Evolutionary conservation across 2,113 vertebrate genomes (phyloP).

Genomic region (Odocoileus hemionus): DNA sequence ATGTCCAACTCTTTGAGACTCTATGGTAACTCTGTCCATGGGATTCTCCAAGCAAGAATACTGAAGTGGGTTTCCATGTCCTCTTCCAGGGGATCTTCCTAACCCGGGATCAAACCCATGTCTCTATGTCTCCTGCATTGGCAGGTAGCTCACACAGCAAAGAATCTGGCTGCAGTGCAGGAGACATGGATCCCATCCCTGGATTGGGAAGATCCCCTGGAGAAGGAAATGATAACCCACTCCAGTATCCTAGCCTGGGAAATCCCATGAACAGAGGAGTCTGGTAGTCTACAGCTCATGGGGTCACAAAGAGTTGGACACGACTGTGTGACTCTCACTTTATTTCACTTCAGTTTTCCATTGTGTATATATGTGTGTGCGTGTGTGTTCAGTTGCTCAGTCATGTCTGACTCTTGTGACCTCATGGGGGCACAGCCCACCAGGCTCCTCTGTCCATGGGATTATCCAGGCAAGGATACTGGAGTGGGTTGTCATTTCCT

Average conservation of each 20-base stretch:
- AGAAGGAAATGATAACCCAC: not conserved
- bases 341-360: not conserved
- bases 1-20: fast-evolving
- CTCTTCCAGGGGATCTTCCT: not conserved
- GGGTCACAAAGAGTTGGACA: not conserved
- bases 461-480: not conserved
- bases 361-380: not conserved
- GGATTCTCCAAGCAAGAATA: not conserved
- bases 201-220: not conserved
- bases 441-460: not conserved
- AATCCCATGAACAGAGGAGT: not conserved
- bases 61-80: not conserved
- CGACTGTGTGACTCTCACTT: not conserved
- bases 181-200: not conserved
- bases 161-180: not conserved
- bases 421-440: not conserved
- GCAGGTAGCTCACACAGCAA: not conserved
- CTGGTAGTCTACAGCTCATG: not conserved
- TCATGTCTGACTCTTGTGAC: not conserved
- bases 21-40: not conserved
- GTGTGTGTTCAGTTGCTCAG: not conserved
- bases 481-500: not conserved
- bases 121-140: not conserved
- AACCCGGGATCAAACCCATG: fast-evolving
- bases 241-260: not conserved